Base-by-base conservation (phyloP, 2,888 invertebrate species). In the Limnephilus rhombicus region DNA sequence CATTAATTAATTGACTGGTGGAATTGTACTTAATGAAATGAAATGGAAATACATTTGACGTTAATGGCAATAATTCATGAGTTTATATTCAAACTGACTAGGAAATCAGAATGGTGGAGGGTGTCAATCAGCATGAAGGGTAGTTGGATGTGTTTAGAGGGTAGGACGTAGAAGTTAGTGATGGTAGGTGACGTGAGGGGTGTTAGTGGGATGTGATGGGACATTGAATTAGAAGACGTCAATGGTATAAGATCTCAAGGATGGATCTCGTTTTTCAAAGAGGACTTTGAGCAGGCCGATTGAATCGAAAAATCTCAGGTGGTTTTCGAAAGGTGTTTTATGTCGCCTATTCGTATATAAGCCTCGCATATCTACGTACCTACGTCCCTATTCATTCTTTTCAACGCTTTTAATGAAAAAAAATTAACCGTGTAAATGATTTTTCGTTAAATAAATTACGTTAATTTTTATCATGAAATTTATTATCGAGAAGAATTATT, bases 151-250 rank as follows among this genome's bases (percentile, higher is more conserved):
- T 68, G 18, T 68, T 53, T 53, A 24, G 34, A 53, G 53, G 90
- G 90, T 45, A 81, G 83, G 80, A 34, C 18, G 41, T 34, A 85
- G 7, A 41, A 41, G 37, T 37, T 18, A 41, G 85, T 11, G 45
- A 1, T 15, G 31, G 31, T 49, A 15, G 53, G 88, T 49, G 53
- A 68, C 53, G 68, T n/a, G 18, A 31, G 88, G 88, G 53, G 53
- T 37, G 53, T 68, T 68, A 68, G 24, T 0, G 53, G 37, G 89
- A 81, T 49, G 91, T 83, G 82, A 89, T 53, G 80, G 37, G 92
- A 92, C 92, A 91, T 92, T 90, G 91, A 92, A 92, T 91, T 92
- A 91, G 91, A 88, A 86, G 90, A 87, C 83, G 88, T 88, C 89
- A 90, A 49, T 83, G 86, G 85, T 89, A 92, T 68, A 68, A 91